Evolutionary conservation across 2,888 invertebrate genomes (phyloP), one percentile per base, ranked within the genome.

Genomic region (Agrochola macilenta): DNA sequence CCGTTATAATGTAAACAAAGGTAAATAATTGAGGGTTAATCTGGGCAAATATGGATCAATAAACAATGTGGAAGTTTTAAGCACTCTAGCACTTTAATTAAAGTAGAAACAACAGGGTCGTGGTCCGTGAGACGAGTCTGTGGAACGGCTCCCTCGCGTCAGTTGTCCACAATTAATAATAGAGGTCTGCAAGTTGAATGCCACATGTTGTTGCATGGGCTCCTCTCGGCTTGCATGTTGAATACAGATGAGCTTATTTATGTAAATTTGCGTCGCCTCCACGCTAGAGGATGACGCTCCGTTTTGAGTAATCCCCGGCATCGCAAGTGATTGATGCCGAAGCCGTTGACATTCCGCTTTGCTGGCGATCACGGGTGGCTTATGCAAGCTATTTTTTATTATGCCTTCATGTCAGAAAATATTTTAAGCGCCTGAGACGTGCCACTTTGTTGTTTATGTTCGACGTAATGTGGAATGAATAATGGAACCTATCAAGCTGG

Each of bases 181-280:
- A 92, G 94, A 94, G 94, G 95, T 95, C 93, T 94, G 95, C 94
- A 94, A 94, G 94, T 95, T 94, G 95, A 94, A 95, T 94, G 93
- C 93, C 95, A 95, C 95, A 95, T 95, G 95, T 95, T 95, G 95
- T 95, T 95, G 95, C 95, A 95, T 94, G 94, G 94, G 92, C 93
- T 93, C 89, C 93, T 93, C 93, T 90, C 90, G 83, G 92, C 91
- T 90, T 94, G 95, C 95, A 95, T 93, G 93, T 93, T 94, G 95
- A 95, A 95, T 95, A 95, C 95, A 95, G 94, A 95, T 95, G 95
- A 95, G 95, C 93, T 95, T 95, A 95, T 95, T 95, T 95, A 95
- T 95, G 95, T 95, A 95, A 95, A 95, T 95, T 93, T 90, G 89
- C 91, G 92, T 93, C 92, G 93, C 93, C 92, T 92, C 91, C 90